Percentiles rank a stretch among this genome's conserved stretches.
These are phyloP conservation scores for Pyrgilauda ruficollis DNA, from an alignment of 2,113 vertebrate species.

Conservation along the genomic window DNA sequence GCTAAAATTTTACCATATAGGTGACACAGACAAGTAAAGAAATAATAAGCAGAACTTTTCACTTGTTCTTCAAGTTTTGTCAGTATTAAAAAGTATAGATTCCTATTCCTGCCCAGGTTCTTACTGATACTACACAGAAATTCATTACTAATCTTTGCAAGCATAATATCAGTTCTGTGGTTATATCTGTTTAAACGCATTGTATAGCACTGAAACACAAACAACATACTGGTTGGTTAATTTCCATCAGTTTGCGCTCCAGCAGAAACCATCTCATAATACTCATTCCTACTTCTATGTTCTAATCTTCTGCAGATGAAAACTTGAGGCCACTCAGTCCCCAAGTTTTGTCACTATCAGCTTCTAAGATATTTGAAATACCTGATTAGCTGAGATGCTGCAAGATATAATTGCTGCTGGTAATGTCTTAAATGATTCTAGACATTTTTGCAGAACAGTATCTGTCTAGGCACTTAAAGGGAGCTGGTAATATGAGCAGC, in stretches of 20 bases:
- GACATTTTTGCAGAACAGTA: not conserved
- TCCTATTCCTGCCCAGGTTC: not conserved
- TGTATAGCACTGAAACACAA: not conserved
- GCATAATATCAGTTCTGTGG: not conserved
- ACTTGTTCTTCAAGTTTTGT: not conserved
- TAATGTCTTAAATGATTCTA: not conserved
- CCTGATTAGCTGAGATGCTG: not conserved
- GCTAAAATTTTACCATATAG: not conserved
- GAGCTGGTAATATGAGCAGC: not conserved
- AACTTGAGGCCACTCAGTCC: not conserved
- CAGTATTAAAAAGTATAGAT: not conserved
- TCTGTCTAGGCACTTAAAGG: not conserved
- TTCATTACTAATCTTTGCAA: not conserved
- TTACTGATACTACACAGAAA: not conserved
- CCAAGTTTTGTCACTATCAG: not conserved
- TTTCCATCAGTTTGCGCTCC: not conserved
- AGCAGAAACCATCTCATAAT: not conserved
- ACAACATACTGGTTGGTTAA: not conserved
- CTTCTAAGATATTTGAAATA: not conserved
- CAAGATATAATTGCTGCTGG: not conserved
- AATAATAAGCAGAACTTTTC: not conserved
- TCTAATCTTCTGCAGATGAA: not conserved
- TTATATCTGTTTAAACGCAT: not conserved
- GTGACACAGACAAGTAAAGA: not conserved
- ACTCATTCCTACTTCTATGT: not conserved